Percentiles rank a stretch among this genome's conserved stretches.
phyloP scores from a whole-genome alignment of 2,797 vertebrate genomes.

The Scleropages formosus region DNA sequence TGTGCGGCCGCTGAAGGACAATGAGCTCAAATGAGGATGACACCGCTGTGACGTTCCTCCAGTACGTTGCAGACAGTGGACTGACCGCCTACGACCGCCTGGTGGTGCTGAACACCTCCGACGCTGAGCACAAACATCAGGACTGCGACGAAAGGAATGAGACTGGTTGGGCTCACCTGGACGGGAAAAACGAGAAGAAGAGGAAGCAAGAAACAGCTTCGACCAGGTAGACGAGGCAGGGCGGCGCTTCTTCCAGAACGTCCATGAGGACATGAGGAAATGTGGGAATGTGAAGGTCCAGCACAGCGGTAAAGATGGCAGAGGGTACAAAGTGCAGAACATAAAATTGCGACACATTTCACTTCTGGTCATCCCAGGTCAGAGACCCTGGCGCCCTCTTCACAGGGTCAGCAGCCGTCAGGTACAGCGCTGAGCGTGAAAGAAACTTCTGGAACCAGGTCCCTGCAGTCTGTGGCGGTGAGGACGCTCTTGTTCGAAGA shows the following conservation, averaged over 20 bases:
- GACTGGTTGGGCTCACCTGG: slow-evolving; percentile 86
- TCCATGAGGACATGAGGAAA: too few species aligned
- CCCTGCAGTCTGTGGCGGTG: neutral
- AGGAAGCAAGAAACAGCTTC: slow-evolving; percentile 95
- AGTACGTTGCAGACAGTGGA: slow-evolving; percentile 94
- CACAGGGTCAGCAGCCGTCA: too few species aligned
- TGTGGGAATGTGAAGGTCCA: neutral
- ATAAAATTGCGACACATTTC: too few species aligned
- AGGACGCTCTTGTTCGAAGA: neutral
- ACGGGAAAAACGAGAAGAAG: slow-evolving; percentile 95
- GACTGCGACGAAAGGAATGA: slow-evolving; percentile 92
- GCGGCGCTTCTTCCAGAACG: neutral
- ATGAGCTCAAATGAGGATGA: slow-evolving; percentile 90
- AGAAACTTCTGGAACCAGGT: slow-evolving; percentile 4
- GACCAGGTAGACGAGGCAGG: slow-evolving; percentile 77
- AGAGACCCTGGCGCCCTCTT: too few species aligned
- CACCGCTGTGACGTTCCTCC: slow-evolving; percentile 87
- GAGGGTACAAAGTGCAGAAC: too few species aligned
- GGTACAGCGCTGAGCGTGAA: slow-evolving; percentile 2
- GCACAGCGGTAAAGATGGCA: too few species aligned
- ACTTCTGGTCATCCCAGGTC: too few species aligned
- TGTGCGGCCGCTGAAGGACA: slow-evolving; percentile 77
- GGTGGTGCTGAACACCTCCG: slow-evolving; percentile 87
- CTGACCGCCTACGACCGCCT: slow-evolving; percentile 89
- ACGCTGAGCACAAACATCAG: slow-evolving; percentile 71